Evolutionary conservation across 2,888 invertebrate genomes (phyloP).

Genomic region (Iphiclides podalirius): DNA sequence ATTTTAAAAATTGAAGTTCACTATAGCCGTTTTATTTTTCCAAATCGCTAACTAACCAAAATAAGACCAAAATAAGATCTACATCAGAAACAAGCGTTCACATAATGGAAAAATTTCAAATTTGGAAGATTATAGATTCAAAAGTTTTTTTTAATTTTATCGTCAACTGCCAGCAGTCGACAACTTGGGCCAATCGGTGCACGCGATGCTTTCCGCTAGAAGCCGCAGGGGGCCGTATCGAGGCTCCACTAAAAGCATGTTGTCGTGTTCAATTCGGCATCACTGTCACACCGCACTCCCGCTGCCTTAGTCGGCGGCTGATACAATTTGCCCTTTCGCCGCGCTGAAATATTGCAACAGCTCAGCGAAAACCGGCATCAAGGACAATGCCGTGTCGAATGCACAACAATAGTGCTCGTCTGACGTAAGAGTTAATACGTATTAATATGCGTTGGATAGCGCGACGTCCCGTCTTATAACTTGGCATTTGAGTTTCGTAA

Average conservation of each 20-base stretch:
- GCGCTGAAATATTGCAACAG: slow-evolving; percentile 44
- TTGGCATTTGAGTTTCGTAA: too few species aligned
- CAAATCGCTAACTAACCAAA: too few species aligned
- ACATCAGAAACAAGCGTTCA: too few species aligned
- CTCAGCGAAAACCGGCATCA: slow-evolving; percentile 2
- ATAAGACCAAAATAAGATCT: too few species aligned
- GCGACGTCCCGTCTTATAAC: too few species aligned
- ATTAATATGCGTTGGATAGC: too few species aligned
- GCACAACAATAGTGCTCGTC: background rate
- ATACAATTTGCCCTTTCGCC: slow-evolving; percentile 60
- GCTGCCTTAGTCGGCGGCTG: slow-evolving; percentile 37
- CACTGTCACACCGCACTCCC: slow-evolving; percentile 55
- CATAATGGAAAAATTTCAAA: too few species aligned
- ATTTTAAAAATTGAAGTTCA: background rate
- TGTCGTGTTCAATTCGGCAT: slow-evolving; percentile 68
- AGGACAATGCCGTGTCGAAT: slow-evolving; percentile 1
- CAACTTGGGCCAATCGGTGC: slow-evolving; percentile 33
- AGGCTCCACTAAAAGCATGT: slow-evolving; percentile 70
- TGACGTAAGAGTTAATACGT: too few species aligned
- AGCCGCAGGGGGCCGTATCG: slow-evolving; percentile 44
- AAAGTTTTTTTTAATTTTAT: slow-evolving; percentile 1
- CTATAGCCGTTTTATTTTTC: too few species aligned
- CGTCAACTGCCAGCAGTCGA: slow-evolving; percentile 1
- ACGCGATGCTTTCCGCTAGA: slow-evolving; percentile 52
- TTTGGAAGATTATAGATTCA: too few species aligned